Evolutionary conservation across 2,797 vertebrate genomes (phyloP).

Genomic region (Tapera naevia): DNA sequence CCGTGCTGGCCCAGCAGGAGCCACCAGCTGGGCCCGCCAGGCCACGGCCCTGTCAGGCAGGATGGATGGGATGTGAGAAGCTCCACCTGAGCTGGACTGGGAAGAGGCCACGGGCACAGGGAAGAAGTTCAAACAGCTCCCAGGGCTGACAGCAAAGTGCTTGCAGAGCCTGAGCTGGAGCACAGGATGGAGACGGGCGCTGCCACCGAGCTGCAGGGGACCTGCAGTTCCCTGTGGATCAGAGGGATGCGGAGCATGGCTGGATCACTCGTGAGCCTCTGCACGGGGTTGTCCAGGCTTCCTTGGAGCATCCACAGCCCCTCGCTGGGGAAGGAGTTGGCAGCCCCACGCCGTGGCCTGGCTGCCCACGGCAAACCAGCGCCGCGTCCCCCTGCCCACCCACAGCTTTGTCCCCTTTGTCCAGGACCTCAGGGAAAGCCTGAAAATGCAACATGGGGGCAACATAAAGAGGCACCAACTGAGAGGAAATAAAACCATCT

Average conservation of each 20-base stretch:
- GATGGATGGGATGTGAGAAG: background rate
- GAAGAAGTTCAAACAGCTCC: background rate
- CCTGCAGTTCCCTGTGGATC: accelerated
- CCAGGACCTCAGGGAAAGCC: no score
- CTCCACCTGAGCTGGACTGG: background rate
- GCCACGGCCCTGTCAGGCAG: background rate
- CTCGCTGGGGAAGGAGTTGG: no score
- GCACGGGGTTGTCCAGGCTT: background rate
- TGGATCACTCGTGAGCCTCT: background rate
- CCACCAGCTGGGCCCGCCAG: background rate
- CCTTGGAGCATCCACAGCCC: no score
- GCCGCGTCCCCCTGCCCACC: no score
- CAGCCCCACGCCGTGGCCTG: no score
- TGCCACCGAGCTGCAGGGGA: background rate
- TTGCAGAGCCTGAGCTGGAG: background rate
- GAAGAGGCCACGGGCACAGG: background rate
- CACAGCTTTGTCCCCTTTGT: no score
- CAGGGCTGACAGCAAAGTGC: background rate
- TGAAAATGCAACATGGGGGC: no score
- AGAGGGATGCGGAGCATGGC: background rate
- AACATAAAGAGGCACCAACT: no score
- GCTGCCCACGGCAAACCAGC: no score
- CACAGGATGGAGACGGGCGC: background rate
- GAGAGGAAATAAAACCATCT: background rate
- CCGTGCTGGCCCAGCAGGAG: background rate